Percentiles rank a stretch among this genome's conserved stretches.
Conservation (phyloP, 2,888 invertebrate species). For the Caenorhabditis auriculariae region DNA sequence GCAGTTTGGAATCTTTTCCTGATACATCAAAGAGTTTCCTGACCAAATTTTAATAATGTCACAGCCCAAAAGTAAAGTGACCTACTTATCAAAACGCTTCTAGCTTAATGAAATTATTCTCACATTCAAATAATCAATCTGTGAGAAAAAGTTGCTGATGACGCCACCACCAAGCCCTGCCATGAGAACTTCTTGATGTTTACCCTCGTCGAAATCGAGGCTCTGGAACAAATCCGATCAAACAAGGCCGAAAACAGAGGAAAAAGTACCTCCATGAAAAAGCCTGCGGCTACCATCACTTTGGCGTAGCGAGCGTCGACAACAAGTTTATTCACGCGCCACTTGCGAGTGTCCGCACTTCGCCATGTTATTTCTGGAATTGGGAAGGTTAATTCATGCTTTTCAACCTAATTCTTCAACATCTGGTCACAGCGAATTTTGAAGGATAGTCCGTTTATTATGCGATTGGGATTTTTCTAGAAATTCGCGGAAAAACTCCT, state of each 20-base stretch:
- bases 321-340: constrained; percentile 35
- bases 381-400: neutral
- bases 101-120: too few species aligned
- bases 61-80: too few species aligned
- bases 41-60: neutral
- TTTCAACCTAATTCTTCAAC: too few species aligned
- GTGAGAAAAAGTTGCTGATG: constrained; percentile 30
- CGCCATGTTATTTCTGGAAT: constrained; percentile 21
- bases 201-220: constrained; percentile 18
- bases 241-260: neutral
- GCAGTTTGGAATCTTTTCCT: too few species aligned
- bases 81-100: too few species aligned
- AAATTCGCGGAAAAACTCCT: too few species aligned
- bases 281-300: constrained; percentile 29
- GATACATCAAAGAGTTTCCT: neutral
- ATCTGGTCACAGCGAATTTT: too few species aligned
- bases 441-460: too few species aligned
- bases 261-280: constrained; percentile 26
- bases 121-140: constrained; percentile 23
- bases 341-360: constrained; percentile 14
- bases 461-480: too few species aligned
- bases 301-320: constrained; percentile 31
- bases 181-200: constrained; percentile 23
- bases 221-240: constrained; percentile 13
- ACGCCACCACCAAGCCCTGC: constrained; percentile 36